Evolutionary conservation across 2,888 invertebrate species (phyloP), one percentile per base, ranked within the genome.

Genomic region (Conops quadrifasciatus): DNA sequence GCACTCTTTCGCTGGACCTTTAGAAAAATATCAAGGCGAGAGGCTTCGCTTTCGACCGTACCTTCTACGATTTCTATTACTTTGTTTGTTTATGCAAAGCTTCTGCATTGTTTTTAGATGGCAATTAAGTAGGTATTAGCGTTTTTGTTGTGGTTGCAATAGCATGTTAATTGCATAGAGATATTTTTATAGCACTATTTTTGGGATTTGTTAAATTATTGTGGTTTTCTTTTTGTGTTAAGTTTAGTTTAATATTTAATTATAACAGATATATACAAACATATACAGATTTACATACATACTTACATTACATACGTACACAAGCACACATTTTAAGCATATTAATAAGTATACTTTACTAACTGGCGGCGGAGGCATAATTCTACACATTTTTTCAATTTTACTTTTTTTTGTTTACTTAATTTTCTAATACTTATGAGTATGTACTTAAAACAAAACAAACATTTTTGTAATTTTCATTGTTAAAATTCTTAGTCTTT

Each of bases 131-230:
- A 36, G 36, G 36, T 36, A 30, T 51, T 65, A 24, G 16, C 49
- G 16, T 64, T 49, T 65, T 51, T 65, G 51, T 65, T 0, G 26
- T 63, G n/a, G 63, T 26, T 16, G 26, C 49, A 26, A 11, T 24
- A 49, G 45, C 49, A 64, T 43, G 21, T 30, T 28, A 16, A 28
- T 30, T 28, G 51, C 49, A n/a, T 49, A 36, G 36, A 36, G 9
- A n/a, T 49, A 11, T 13, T 67, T 66, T 67, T 58, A 67, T 67
- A 58, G 67, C 67, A 26, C 45, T 30, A 67, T 67, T 58, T 65
- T 21, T 36, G 51, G 28, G 51, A 3, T 21, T 9, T 30, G 45
- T 56, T 24, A 21, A 56, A 21, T 16, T 58, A 11, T 19, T 53
- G 53, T 21, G 21, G 9, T 53, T 19, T 28, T 24, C 24, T 58